These are phyloP conservation scores for Malthinus seriepunctatus DNA, from an alignment of 2,888 invertebrate species.

Conservation along the genomic window DNA sequence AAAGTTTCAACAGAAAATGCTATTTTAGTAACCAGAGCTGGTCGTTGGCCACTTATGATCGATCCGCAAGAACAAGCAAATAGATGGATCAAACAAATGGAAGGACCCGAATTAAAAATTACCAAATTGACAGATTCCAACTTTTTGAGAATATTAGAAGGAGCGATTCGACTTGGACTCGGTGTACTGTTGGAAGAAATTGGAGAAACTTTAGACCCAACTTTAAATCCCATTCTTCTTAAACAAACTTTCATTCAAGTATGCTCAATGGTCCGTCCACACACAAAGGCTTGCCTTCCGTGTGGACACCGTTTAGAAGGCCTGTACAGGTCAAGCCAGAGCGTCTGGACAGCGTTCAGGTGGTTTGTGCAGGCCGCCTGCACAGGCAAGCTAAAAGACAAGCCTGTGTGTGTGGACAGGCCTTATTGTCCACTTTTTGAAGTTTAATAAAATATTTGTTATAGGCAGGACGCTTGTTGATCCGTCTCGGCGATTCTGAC, in stretches of 20 bases:
- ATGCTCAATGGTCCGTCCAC: conserved; percentile 24
- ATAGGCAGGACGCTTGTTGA: conserved; percentile 77
- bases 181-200: conserved; percentile 89
- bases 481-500: conserved; percentile 83
- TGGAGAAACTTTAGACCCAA: conserved; percentile 85
- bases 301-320: not conserved
- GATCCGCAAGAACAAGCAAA: conserved; percentile 97
- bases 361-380: too few species aligned
- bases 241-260: conserved; percentile 79
- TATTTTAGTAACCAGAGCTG: conserved; percentile 80
- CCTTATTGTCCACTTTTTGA: too few species aligned
- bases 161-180: conserved; percentile 79
- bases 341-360: too few species aligned
- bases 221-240: conserved; percentile 78
- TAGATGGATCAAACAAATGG: conserved; percentile 90
- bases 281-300: too few species aligned
- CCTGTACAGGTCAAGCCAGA: too few species aligned
- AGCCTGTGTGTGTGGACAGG: conserved; percentile 2
- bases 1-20: conserved; percentile 90
- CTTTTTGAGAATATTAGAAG: conserved; percentile 79
- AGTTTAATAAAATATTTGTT: conserved; percentile 21
- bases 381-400: too few species aligned
- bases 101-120: conserved; percentile 74
- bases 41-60: conserved; percentile 89
- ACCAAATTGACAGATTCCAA: conserved; percentile 78